phyloP scores from a whole-genome alignment of 2,113 vertebrate species.

The Tenebrosternarchus preto region DNA sequence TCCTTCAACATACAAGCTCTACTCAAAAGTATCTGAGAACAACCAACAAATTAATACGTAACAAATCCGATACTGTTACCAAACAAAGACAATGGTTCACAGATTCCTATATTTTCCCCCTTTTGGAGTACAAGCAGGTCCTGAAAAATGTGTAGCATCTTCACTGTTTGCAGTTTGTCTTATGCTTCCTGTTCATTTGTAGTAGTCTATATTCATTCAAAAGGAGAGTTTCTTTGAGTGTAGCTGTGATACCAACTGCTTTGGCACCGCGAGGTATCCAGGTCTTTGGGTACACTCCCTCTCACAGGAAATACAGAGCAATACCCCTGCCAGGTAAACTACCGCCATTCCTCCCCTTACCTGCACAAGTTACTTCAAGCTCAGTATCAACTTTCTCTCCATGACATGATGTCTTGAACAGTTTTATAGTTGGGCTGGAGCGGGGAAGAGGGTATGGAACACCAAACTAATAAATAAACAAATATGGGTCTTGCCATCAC shows the following conservation, averaged over 20 bases:
- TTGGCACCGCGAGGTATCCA: not conserved
- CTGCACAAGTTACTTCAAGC: not conserved
- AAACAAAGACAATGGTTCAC: not conserved
- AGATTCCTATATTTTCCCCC: not conserved
- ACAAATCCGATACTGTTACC: not conserved
- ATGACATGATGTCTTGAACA: not conserved
- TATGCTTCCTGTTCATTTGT: not conserved
- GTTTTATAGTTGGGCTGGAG: too few relatives aligned
- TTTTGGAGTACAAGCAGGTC: not conserved
- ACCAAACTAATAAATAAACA: not conserved
- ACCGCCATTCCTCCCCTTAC: not conserved
- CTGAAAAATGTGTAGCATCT: not conserved
- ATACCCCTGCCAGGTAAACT: not conserved
- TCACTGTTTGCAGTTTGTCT: not conserved
- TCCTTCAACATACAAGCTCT: not conserved
- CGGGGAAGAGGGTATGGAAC: too few relatives aligned
- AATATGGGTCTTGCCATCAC: not conserved
- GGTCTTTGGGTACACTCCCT: not conserved
- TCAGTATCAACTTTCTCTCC: not conserved
- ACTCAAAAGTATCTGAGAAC: not conserved
- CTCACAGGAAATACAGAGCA: not conserved
- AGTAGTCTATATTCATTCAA: too few relatives aligned
- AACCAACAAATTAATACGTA: conserved; percentile 16
- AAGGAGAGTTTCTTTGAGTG: not conserved
- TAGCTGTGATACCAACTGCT: not conserved